These are phyloP conservation scores for Heliothis virescens DNA, from an alignment of 1,140 invertebrate genomes.

Conservation along the genomic window DNA sequence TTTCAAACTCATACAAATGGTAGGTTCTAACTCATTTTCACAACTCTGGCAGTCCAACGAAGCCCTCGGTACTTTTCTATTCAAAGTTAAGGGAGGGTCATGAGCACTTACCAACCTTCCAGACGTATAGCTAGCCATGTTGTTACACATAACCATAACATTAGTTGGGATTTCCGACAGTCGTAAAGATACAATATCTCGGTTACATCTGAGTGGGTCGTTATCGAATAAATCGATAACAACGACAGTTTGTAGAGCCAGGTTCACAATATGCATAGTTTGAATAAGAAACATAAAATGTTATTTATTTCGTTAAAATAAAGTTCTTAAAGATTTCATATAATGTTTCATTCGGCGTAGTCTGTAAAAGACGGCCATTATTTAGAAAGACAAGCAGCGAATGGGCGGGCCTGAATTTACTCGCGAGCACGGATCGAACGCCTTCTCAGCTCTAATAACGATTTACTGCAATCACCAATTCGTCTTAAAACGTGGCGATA, in stretches of 20 bases:
- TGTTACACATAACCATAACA: conserved; percentile 19
- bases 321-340: conserved; percentile 10
- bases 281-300: background rate
- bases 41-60: conserved; percentile 3
- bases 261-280: background rate
- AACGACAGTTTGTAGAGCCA: background rate
- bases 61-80: conserved; percentile 32
- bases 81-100: conserved; percentile 31
- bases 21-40: conserved; percentile 22
- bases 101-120: conserved; percentile 18
- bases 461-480: conserved; percentile 23
- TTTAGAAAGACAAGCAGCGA: conserved; percentile 30
- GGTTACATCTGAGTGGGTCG: conserved; percentile 12
- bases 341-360: conserved; percentile 15
- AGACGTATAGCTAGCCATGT: background rate
- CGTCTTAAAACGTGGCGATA: conserved; percentile 16
- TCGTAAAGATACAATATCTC: conserved; percentile 37
- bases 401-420: conserved; percentile 29
- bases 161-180: conserved; percentile 38
- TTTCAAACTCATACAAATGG: conserved; percentile 24
- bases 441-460: conserved; percentile 13
- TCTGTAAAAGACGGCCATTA: conserved; percentile 37
- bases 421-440: conserved; percentile 13
- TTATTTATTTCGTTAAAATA: conserved; percentile 17
- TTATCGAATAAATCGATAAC: conserved; percentile 8